Base-by-base conservation (phyloP, 1,140 invertebrate genomes). In the Drosophila seguyi region DNA sequence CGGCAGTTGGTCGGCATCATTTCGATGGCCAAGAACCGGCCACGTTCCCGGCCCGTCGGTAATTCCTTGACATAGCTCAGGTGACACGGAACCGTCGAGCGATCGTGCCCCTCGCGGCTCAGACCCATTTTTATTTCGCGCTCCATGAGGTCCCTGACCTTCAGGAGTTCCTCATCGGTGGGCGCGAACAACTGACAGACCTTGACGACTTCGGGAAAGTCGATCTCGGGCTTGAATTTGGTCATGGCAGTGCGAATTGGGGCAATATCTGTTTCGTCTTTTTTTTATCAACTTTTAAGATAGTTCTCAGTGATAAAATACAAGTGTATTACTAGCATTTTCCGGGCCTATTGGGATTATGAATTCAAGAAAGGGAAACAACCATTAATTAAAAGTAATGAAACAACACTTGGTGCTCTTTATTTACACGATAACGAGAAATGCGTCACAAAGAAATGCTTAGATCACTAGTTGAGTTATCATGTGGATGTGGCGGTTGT, bases 1-100 rank as follows among this genome's bases (percentile, higher is more conserved):
- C 99, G 95, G 94, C 99, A 99, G 93, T 99, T 99, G 11, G 99
- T 99, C 0, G 99, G 99, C 41, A 99, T 99, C 76, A 99, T 95
- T 94, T 99, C 99, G 59, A 99, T 94, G 1, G 99, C 99, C 81
- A 99, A 93, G 92, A 99, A 99, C 93, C 98, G 97, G 25, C 99
- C 99, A 48, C 95, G 94, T 94, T 99, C 99, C 96, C 96, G 96
- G 57, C 99, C 99, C 93, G 98, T 97, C 0, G 99, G 99, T 60
- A 99, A 95, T 90, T 98, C 95, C 92, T 98, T 96, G 18, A 99
- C 98, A 92, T 98, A 99, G 1, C 99, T 99, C 10, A 97, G 96
- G 86, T 96, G 98, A 95, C 97, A 79, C 97, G 99, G 99, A 16
- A 99, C 95, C 47, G 95, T 95, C 1, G 98, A 94, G 5, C 94